These are phyloP conservation scores for Aphidius ervi DNA, from an alignment of 1,140 invertebrate species.

Conservation along the genomic window DNA sequence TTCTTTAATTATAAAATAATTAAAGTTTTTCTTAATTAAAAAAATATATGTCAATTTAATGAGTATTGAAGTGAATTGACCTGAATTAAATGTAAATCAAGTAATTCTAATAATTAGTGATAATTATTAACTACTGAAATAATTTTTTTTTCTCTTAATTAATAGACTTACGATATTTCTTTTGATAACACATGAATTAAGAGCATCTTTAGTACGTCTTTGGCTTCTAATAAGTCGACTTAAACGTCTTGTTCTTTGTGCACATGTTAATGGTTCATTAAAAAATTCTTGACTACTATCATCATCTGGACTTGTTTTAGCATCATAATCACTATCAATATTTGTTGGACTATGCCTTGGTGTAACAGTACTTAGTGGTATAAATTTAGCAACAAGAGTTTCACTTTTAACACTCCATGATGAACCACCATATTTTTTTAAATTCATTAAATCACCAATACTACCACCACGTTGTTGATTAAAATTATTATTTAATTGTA, in stretches of 20 bases:
- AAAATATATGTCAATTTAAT: too few species aligned
- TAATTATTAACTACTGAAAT: too few species aligned
- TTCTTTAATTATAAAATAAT: too few species aligned
- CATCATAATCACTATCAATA: conserved; percentile 33
- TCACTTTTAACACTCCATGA: conserved; percentile 64
- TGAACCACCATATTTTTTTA: conserved; percentile 66
- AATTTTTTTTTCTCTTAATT: neutral
- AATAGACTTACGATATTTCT: conserved; percentile 30
- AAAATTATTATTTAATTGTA: conserved; percentile 40
- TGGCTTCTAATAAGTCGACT: conserved; percentile 60
- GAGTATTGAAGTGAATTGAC: too few species aligned
- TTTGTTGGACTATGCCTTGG: conserved; percentile 48
- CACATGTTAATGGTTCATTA: conserved; percentile 53
- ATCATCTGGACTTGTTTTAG: conserved; percentile 44
- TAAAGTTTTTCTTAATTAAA: too few species aligned
- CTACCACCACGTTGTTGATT: conserved; percentile 57
- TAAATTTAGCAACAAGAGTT: conserved; percentile 63
- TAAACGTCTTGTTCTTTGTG: conserved; percentile 63
- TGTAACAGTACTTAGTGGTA: conserved; percentile 69
- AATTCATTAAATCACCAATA: conserved; percentile 75
- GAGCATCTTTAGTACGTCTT: conserved; percentile 28
- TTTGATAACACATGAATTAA: conserved; percentile 23
- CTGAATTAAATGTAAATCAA: too few species aligned
- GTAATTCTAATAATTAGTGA: too few species aligned
- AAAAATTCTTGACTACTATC: conserved; percentile 41